These are phyloP conservation scores for Cylas formicarius DNA, from an alignment of 1,140 invertebrate species.

Conservation along the genomic window DNA sequence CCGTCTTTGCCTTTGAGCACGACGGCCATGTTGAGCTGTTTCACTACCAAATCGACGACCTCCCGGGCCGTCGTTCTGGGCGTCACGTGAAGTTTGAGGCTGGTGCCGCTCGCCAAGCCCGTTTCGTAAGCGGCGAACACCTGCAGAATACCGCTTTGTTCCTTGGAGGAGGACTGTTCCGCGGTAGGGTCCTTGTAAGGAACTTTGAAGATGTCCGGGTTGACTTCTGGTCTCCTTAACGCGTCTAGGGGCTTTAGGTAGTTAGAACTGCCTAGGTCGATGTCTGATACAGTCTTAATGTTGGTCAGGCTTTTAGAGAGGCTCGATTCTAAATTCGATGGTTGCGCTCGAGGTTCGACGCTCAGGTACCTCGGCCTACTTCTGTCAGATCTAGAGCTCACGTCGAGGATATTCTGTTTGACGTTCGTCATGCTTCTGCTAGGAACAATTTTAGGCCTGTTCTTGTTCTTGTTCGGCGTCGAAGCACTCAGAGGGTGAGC, in stretches of 20 bases:
- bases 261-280: slow-evolving; percentile 37
- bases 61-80: slow-evolving; percentile 83
- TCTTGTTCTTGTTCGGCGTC: slow-evolving; percentile 30
- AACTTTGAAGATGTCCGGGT: slow-evolving; percentile 27
- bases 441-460: slow-evolving; percentile 32
- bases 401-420: slow-evolving; percentile 40
- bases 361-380: slow-evolving; percentile 27
- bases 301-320: slow-evolving; percentile 53
- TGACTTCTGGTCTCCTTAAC: slow-evolving; percentile 26
- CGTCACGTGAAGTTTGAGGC: slow-evolving; percentile 87
- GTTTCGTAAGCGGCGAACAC: slow-evolving; percentile 94
- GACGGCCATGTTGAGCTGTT: slow-evolving; percentile 89
- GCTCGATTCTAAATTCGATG: slow-evolving; percentile 37
- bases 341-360: slow-evolving; percentile 34
- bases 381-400: slow-evolving; percentile 46
- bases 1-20: slow-evolving; percentile 76
- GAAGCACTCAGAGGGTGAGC: slow-evolving; percentile 38
- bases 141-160: slow-evolving; percentile 54
- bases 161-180: slow-evolving; percentile 11
- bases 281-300: slow-evolving; percentile 45
- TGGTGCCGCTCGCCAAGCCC: slow-evolving; percentile 83
- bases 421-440: slow-evolving; percentile 40
- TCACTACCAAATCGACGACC: slow-evolving; percentile 88
- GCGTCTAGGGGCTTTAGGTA: slow-evolving; percentile 42
- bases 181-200: slow-evolving; percentile 31